Conservation (phyloP, 2,888 invertebrate species). For the Eilema sororculum region DNA sequence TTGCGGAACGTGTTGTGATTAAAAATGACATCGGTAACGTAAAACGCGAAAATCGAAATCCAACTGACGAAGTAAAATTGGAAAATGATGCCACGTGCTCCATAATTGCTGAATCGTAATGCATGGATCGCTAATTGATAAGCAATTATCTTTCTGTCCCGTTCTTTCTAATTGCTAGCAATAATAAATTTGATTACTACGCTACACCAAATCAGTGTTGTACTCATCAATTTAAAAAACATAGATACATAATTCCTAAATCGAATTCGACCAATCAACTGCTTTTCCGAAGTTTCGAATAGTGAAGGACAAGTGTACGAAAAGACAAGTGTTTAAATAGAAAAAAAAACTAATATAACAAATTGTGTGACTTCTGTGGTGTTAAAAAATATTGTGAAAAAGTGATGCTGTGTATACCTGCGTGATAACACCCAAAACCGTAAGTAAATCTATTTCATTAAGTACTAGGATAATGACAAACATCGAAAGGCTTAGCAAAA, state of each 20-base stretch:
- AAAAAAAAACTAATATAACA: conserved; percentile 29
- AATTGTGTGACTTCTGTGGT: conserved; percentile 71
- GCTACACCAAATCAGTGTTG: conserved; percentile 47
- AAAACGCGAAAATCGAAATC: conserved; percentile 57
- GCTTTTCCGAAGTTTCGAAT: conserved; percentile 28
- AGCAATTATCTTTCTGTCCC: conserved; percentile 76
- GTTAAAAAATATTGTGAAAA: conserved; percentile 65
- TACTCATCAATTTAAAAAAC: conserved; percentile 41
- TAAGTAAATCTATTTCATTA: conserved; percentile 65
- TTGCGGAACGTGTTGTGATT: conserved; percentile 57
- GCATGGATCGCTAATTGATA: conserved; percentile 75
- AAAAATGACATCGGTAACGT: conserved; percentile 84
- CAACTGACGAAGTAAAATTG: conserved; percentile 55
- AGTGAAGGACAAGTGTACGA: conserved; percentile 53
- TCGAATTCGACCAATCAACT: conserved; percentile 42
- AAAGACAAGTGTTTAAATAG: conserved; percentile 56
- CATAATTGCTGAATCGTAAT: conserved; percentile 74
- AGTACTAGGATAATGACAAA: neutral
- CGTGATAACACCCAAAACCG: conserved; percentile 71
- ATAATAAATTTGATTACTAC: conserved; percentile 68
- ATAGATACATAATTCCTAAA: conserved; percentile 38
- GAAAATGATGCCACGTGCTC: conserved; percentile 80
- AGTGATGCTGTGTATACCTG: conserved; percentile 77
- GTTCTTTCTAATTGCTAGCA: conserved; percentile 74
- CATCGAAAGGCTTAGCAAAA: neutral